A percentile compares a stretch with the other conserved stretches of the same genome.
phyloP scores from a whole-genome alignment of 2,888 invertebrate genomes.

The Pseudococcus longispinus region DNA sequence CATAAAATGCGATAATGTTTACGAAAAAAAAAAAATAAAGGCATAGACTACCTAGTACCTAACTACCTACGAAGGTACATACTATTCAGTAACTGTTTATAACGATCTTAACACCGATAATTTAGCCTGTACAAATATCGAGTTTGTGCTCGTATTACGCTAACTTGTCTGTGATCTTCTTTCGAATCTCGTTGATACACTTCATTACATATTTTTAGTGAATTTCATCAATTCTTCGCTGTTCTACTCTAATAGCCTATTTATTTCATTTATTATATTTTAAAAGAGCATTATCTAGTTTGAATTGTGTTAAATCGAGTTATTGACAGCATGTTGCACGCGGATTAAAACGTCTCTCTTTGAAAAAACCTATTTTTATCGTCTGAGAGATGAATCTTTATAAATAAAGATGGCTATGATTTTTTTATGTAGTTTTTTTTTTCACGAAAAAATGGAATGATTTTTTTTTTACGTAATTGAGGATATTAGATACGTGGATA shows the following conservation, averaged over 20 bases:
- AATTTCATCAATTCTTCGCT: constrained; percentile 17
- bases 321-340: constrained; percentile 25
- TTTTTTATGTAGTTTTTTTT: neutral
- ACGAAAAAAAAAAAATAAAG: neutral
- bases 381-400: neutral
- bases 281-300: constrained; percentile 1
- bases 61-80: neutral
- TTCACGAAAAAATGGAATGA: neutral
- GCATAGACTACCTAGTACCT: neutral
- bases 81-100: neutral
- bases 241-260: constrained; percentile 46
- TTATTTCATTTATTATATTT: constrained; percentile 41
- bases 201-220: constrained; percentile 31
- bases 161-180: neutral
- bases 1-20: neutral
- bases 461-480: neutral
- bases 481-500: too few relatives aligned
- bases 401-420: neutral
- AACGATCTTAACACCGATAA: constrained; percentile 14
- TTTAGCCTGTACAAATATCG: neutral
- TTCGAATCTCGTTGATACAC: constrained; percentile 27
- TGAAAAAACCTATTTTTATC: constrained; percentile 8
- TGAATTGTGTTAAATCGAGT: constrained; percentile 22
- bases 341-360: constrained; percentile 17
- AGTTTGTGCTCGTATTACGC: neutral